Conservation (phyloP, 2,888 invertebrate species). For the Aspidiotus destructor region DNA sequence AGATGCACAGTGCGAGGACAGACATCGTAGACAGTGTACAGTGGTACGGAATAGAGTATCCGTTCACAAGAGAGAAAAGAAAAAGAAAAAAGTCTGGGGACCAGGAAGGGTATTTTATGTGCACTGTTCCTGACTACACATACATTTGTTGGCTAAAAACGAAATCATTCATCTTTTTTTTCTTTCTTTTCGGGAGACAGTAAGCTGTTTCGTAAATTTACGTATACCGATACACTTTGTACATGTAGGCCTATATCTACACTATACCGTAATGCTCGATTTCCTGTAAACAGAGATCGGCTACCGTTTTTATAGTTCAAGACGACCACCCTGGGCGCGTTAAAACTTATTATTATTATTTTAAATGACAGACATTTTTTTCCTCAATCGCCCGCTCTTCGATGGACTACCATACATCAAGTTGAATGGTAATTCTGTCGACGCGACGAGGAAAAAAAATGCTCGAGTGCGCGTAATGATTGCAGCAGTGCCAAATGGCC, state of each 20-base stretch:
- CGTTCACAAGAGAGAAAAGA: not conserved
- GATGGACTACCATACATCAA: no score
- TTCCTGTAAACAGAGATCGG: slow-evolving; percentile 33
- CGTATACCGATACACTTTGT: slow-evolving; percentile 17
- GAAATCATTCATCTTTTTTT: slow-evolving; percentile 31
- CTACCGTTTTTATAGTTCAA: slow-evolving; percentile 4
- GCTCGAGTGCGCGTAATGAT: no score
- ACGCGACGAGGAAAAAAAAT: no score
- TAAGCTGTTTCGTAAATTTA: slow-evolving; percentile 29
- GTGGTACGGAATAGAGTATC: not conserved
- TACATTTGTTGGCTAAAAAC: slow-evolving; percentile 30
- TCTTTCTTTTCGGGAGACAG: slow-evolving; percentile 14
- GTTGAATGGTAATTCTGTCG: no score
- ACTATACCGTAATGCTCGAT: slow-evolving; percentile 24
- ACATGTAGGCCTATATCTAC: slow-evolving; percentile 20
- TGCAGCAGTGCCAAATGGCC: no score
- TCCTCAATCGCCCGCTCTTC: not conserved
- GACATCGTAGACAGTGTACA: not conserved
- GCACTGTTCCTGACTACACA: slow-evolving; percentile 29
- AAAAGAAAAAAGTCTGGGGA: not conserved
- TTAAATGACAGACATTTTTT: slow-evolving; percentile 2
- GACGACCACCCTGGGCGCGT: not conserved
- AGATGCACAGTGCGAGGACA: not conserved
- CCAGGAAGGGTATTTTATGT: slow-evolving; percentile 1
- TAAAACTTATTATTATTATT: not conserved